Conservation (phyloP, 2,113 vertebrate species). For the Salvelinus namaycush region DNA sequence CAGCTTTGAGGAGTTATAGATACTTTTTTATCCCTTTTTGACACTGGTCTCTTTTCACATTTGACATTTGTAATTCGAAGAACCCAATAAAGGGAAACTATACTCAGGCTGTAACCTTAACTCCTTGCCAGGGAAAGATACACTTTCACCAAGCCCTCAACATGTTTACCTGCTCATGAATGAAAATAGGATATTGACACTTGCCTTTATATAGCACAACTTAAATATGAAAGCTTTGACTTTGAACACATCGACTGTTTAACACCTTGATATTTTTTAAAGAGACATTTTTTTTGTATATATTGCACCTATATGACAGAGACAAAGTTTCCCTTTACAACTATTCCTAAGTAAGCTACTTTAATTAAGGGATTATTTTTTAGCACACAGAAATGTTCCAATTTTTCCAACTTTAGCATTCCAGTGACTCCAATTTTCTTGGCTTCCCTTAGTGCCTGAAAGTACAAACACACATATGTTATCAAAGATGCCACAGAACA, state of each 20-base stretch:
- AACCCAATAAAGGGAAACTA: conserved; percentile 8
- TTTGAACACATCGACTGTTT: conserved; percentile 21
- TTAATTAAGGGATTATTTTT: not conserved
- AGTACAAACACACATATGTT: conserved; percentile 24
- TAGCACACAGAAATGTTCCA: not conserved
- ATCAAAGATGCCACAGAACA: not conserved
- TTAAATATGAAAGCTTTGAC: conserved; percentile 20
- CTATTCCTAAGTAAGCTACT: not conserved
- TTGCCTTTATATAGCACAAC: conserved; percentile 24
- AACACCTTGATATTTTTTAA: conserved; percentile 13
- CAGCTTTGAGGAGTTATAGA: not conserved
- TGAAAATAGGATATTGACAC: conserved; percentile 11
- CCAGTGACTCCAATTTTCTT: conserved; percentile 29
- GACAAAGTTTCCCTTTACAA: conserved; percentile 9
- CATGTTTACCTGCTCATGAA: conserved; percentile 47
- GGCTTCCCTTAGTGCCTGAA: conserved; percentile 19
- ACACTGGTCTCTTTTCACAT: not conserved
- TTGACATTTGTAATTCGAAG: not conserved
- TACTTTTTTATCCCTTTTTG: not conserved
- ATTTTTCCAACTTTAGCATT: conserved; percentile 29
- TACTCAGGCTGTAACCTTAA: conserved; percentile 57
- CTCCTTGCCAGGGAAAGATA: conserved; percentile 36
- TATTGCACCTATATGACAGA: conserved; percentile 9
- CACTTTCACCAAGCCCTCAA: conserved; percentile 5
- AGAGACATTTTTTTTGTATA: conserved; percentile 19